Conservation (phyloP, 2,113 vertebrate genomes). For the Mastomys coucha region DNA sequence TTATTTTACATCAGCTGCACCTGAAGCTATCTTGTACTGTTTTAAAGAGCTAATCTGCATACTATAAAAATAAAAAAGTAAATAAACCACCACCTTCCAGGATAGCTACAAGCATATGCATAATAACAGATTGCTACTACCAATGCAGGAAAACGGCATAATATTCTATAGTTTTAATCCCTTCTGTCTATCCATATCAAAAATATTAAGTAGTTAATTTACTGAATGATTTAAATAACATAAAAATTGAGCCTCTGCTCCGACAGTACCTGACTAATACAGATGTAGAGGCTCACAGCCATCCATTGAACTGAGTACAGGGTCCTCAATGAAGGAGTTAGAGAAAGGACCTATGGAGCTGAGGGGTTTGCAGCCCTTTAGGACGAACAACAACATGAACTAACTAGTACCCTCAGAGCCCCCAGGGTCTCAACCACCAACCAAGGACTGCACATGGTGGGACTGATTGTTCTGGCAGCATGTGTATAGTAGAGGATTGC, state of each 20-base stretch:
- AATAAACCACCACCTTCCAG: conserved; percentile 36
- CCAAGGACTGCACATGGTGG: no score
- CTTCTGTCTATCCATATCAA: neutral
- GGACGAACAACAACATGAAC: no score
- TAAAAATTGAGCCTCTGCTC: neutral
- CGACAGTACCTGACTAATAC: no score
- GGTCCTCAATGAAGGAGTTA: no score
- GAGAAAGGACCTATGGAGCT: no score
- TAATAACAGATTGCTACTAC: neutral
- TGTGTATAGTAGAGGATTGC: no score
- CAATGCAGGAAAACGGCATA: neutral
- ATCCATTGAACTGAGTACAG: no score
- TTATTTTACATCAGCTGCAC: conserved; percentile 56
- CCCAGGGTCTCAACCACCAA: no score
- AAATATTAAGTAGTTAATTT: conserved; percentile 47
- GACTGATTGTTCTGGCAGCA: no score
- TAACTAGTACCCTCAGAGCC: no score
- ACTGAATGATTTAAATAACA: neutral
- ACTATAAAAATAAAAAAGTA: conserved; percentile 56
- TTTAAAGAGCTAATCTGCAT: conserved; percentile 15
- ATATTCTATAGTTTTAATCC: neutral
- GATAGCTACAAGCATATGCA: neutral
- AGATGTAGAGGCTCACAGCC: no score
- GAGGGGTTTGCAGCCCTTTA: no score
- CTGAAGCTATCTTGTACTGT: conserved; percentile 44